Evolutionary conservation across 2,113 vertebrate genomes (phyloP).

Genomic region (Saccopteryx bilineata): DNA sequence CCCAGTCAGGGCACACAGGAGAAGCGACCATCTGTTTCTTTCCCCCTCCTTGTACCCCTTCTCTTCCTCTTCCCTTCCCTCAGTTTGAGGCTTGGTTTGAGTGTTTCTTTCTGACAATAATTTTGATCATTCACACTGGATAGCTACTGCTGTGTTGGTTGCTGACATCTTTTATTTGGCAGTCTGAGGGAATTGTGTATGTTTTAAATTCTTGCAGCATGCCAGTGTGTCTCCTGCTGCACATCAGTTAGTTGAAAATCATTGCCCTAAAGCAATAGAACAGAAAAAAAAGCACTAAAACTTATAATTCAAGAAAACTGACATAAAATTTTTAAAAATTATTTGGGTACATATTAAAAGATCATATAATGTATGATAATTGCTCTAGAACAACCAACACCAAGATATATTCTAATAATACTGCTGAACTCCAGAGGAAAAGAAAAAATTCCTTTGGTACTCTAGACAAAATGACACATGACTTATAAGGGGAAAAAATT

Average conservation of each 20-base stretch:
- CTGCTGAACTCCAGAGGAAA: background rate
- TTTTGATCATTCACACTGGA: background rate
- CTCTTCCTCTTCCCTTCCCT: too few relatives aligned
- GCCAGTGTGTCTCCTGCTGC: too few relatives aligned
- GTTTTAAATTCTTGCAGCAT: background rate
- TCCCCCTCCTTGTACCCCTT: too few relatives aligned
- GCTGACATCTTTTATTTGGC: background rate
- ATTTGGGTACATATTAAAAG: background rate
- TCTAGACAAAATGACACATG: background rate
- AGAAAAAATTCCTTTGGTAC: background rate
- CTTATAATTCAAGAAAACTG: background rate
- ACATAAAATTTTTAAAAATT: background rate
- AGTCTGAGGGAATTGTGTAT: background rate
- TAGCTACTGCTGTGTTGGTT: background rate
- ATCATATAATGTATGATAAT: background rate
- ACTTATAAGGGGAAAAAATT: background rate
- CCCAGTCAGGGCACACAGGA: too few relatives aligned
- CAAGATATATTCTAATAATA: background rate
- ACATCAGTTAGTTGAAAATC: background rate
- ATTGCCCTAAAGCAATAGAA: background rate
- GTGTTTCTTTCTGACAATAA: too few relatives aligned
- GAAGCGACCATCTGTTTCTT: too few relatives aligned
- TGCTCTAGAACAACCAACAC: background rate
- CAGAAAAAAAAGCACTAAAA: background rate
- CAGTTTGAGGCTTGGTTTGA: too few relatives aligned